Evolutionary conservation across 1,140 invertebrate genomes (phyloP).

Genomic region (Megalopta genalis): DNA sequence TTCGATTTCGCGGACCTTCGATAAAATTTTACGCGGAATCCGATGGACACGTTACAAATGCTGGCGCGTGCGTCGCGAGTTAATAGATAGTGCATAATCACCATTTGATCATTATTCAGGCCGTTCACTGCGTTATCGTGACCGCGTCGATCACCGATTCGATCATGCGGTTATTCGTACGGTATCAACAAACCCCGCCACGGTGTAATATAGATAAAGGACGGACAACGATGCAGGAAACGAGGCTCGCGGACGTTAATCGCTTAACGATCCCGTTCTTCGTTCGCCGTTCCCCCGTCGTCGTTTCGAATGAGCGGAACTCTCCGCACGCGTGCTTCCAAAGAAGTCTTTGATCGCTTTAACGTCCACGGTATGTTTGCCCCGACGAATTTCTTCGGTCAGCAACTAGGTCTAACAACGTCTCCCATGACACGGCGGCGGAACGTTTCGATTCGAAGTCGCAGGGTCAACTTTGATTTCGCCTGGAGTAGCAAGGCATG

Average conservation of each 20-base stretch:
- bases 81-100: conserved; percentile 78
- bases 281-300: background rate
- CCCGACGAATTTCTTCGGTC: no score
- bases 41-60: background rate
- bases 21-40: background rate
- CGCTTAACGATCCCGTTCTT: conserved; percentile 36
- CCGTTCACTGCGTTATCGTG: conserved; percentile 78
- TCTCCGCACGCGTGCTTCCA: background rate
- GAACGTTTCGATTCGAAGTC: background rate
- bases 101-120: conserved; percentile 76
- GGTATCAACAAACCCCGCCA: conserved; percentile 74
- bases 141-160: conserved; percentile 75
- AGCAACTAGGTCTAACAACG: no score
- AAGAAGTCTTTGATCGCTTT: no score
- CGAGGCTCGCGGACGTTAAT: conserved; percentile 22
- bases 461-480: background rate
- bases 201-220: conserved; percentile 74
- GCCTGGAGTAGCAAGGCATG: background rate
- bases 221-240: conserved; percentile 6
- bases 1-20: no score
- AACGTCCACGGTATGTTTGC: no score
- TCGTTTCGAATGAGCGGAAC: background rate
- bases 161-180: conserved; percentile 76
- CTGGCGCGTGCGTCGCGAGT: conserved; percentile 56
- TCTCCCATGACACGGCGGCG: no score